Conservation (phyloP, 2,797 vertebrate species). For the Myripristis murdjan region DNA sequence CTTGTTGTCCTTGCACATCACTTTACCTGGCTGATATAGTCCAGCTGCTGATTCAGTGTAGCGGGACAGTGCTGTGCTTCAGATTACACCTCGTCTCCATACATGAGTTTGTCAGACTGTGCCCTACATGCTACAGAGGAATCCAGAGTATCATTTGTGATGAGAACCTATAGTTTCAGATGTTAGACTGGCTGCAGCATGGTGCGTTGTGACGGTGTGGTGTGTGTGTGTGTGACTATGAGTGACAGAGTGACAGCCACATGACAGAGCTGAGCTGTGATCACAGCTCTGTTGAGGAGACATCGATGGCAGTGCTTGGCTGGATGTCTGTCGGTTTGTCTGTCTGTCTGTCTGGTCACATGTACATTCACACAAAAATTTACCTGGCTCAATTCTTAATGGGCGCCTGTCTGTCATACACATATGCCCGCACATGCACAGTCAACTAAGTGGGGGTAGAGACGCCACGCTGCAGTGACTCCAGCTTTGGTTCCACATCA, state of each 20-base stretch:
- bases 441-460: constrained; percentile 72
- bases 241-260: constrained; percentile 80
- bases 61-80: constrained; percentile 18
- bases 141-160: constrained; percentile 48
- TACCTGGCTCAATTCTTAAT: constrained; percentile 68
- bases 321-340: constrained; percentile 79
- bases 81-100: constrained; percentile 21
- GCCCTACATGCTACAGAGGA: constrained; percentile 29
- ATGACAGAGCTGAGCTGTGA: constrained; percentile 80
- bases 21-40: constrained; percentile 26
- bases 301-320: constrained; percentile 67
- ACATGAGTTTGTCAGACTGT: constrained; percentile 13
- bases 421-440: constrained; percentile 47
- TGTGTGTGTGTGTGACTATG: constrained; percentile 52
- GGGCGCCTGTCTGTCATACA: constrained; percentile 67
- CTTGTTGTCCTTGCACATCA: constrained; percentile 40
- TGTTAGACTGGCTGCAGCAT: constrained; percentile 26
- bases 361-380: constrained; percentile 41
- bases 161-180: constrained; percentile 31
- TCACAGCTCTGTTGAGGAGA: constrained; percentile 77
- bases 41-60: constrained; percentile 31
- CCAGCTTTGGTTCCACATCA: constrained; percentile 86
- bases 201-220: constrained; percentile 34
- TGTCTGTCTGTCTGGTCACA: constrained; percentile 58
- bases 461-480: constrained; percentile 77